These are phyloP conservation scores for Brachyalestes nurse DNA, from an alignment of 2,797 vertebrate genomes.

Conservation along the genomic window DNA sequence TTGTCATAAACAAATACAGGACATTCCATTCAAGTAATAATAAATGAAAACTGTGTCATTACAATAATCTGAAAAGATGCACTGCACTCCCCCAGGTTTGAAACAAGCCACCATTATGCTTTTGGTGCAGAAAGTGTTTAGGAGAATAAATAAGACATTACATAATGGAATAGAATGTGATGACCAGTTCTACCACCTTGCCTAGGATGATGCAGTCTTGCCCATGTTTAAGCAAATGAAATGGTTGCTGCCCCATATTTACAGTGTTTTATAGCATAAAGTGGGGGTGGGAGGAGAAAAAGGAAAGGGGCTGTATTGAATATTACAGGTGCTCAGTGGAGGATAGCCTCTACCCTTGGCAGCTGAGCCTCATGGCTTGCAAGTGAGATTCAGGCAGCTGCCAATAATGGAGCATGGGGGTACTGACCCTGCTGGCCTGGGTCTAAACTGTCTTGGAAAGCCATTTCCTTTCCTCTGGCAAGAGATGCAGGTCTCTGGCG, in stretches of 20 bases:
- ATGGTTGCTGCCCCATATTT: background rate
- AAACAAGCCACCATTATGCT: no score
- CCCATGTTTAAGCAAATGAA: background rate
- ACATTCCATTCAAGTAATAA: no score
- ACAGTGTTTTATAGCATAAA: background rate
- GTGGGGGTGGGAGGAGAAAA: no score
- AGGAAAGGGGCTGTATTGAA: background rate
- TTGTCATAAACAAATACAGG: no score
- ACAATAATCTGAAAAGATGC: no score
- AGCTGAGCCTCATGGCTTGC: conserved; percentile 17
- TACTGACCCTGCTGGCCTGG: conserved; percentile 49
- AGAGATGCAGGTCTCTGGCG: conserved; percentile 37
- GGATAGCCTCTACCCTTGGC: conserved; percentile 31
- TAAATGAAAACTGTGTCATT: no score
- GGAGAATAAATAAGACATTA: background rate
- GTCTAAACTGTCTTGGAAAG: conserved; percentile 58
- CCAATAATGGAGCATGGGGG: conserved; percentile 43
- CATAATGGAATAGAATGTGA: background rate
- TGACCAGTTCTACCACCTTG: background rate
- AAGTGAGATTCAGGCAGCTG: conserved; percentile 35
- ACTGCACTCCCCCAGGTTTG: no score
- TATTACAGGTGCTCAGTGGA: conserved; percentile 33
- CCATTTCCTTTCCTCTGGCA: conserved; percentile 54
- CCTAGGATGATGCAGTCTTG: background rate
- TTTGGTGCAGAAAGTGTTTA: background rate